Evolutionary conservation across 2,113 vertebrate species (phyloP).

Genomic region (Prionailurus viverrinus): DNA sequence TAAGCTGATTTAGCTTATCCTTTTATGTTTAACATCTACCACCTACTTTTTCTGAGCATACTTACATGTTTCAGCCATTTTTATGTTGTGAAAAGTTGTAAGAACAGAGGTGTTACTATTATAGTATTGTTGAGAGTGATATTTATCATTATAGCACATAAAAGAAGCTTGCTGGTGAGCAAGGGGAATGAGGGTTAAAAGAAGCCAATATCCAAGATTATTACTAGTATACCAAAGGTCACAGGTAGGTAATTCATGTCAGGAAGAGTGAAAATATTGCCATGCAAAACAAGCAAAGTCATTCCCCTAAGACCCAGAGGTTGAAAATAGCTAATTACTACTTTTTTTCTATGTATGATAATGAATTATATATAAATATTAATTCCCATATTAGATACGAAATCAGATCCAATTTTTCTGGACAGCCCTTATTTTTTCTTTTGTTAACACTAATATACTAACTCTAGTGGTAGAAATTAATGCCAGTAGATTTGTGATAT

Average conservation of each 20-base stretch:
- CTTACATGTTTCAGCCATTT: not conserved
- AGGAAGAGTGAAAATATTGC: not conserved
- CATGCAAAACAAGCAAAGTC: not conserved
- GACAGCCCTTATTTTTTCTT: not conserved
- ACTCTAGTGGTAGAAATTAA: conserved; percentile 11
- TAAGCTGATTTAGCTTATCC: conserved; percentile 42
- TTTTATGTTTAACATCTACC: not conserved
- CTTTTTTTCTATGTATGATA: not conserved
- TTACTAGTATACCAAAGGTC: conserved; percentile 8
- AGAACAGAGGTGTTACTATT: conserved; percentile 20
- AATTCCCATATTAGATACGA: conserved; percentile 2
- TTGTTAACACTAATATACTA: conserved; percentile 7
- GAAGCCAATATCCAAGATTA: not conserved
- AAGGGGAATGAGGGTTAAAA: not conserved
- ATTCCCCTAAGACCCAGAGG: not conserved
- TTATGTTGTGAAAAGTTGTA: conserved; percentile 34
- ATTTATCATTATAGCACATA: conserved; percentile 11
- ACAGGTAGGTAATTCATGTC: not conserved
- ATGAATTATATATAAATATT: not conserved
- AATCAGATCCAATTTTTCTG: conserved; percentile 8
- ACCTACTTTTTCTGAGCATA: not conserved
- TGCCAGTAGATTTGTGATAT: conserved; percentile 37
- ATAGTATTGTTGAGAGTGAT: not conserved
- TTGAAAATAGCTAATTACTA: conserved; percentile 12
- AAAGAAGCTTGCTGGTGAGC: not conserved